Conservation (phyloP, 2,888 invertebrate genomes). For the Muschampia plurimacula region DNA sequence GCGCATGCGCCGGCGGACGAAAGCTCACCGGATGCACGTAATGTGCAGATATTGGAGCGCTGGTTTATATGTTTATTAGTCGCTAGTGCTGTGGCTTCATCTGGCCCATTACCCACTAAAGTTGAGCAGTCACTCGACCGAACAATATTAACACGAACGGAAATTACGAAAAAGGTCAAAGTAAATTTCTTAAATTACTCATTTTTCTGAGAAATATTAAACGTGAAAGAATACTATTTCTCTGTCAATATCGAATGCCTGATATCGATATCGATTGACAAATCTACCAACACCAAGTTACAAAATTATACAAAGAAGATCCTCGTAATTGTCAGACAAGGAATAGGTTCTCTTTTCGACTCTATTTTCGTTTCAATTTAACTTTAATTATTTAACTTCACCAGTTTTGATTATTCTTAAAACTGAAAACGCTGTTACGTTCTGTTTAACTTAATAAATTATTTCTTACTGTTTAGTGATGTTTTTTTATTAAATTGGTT, state of each 20-base stretch:
- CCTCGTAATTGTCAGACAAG: too few species aligned
- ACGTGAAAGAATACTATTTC: not conserved
- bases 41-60: conserved; percentile 71
- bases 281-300: not conserved
- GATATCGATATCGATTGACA: not conserved
- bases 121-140: conserved; percentile 33
- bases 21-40: conserved; percentile 79
- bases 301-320: too few species aligned
- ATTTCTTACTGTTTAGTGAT: not conserved
- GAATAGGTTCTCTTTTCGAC: too few species aligned
- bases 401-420: too few species aligned
- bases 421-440: too few species aligned
- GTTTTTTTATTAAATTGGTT: conserved; percentile 4
- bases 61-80: conserved; percentile 58
- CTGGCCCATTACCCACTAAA: conserved; percentile 38
- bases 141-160: conserved; percentile 35
- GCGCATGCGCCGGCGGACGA: conserved; percentile 65
- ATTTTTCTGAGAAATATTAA: conserved; percentile 1
- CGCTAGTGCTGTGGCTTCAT: conserved; percentile 46
- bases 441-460: too few species aligned
- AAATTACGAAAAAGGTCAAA: conserved; percentile 28
- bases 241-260: not conserved
- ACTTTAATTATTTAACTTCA: too few species aligned
- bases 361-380: too few species aligned
- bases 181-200: conserved; percentile 14